These are phyloP conservation scores for Pocillopora verrucosa DNA, from an alignment of 64 coral and sea anemone genomes.

Conservation along the genomic window DNA sequence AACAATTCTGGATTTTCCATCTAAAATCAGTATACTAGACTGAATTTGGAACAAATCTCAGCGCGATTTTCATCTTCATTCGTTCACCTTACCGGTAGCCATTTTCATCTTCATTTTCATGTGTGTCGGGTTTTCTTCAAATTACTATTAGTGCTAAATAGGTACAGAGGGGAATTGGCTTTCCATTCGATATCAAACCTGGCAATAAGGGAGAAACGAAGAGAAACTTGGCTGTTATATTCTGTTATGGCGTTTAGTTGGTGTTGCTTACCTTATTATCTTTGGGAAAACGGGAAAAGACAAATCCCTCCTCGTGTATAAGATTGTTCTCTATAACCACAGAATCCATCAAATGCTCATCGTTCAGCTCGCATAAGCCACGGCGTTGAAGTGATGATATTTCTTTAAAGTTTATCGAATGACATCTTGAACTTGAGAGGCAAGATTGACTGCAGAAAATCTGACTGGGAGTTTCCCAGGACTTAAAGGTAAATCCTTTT, in stretches of 20 bases:
- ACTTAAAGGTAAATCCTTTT: conserved; percentile 10
- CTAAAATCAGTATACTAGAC: no score
- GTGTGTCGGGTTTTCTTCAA: no score
- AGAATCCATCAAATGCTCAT: background rate
- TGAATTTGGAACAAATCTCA: no score
- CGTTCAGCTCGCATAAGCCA: conserved; percentile 19
- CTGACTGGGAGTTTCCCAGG: background rate
- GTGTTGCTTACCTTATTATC: background rate
- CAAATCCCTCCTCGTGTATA: background rate
- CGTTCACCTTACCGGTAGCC: no score
- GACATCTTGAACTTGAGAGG: conserved; percentile 22
- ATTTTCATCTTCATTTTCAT: no score
- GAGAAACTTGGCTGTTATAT: background rate
- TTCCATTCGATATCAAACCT: no score
- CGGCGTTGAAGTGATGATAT: background rate
- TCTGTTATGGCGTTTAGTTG: background rate
- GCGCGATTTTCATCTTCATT: no score
- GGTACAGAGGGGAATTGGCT: no score
- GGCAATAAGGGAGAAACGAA: no score
- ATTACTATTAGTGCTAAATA: no score
- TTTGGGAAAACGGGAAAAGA: background rate
- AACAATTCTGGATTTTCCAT: no score
- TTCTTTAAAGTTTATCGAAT: conserved; percentile 49
- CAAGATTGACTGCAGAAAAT: conserved; percentile 36
- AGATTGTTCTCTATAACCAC: background rate